Percentiles rank a stretch among this genome's conserved stretches.
phyloP scores from a whole-genome alignment of 1,140 invertebrate species.

The Xylocopa sonorina region DNA sequence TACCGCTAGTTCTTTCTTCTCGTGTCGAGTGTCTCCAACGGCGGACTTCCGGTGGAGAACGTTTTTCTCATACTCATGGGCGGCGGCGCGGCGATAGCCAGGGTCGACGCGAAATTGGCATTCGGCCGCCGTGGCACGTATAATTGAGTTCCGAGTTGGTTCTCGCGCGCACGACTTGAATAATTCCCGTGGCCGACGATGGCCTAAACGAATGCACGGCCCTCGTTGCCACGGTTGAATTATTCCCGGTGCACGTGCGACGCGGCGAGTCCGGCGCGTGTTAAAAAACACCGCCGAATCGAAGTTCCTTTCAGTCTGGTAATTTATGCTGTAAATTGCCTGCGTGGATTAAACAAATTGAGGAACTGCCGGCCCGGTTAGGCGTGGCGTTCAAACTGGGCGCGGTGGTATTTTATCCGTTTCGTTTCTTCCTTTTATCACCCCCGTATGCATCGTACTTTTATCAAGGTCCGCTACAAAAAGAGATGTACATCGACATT shows the following conservation, averaged over 20 bases:
- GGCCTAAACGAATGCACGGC: constrained; percentile 44
- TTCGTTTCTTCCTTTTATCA: too few species aligned
- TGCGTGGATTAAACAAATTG: too few species aligned
- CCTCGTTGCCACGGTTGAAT: constrained; percentile 38
- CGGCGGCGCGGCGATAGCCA: constrained; percentile 53
- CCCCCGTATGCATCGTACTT: too few species aligned
- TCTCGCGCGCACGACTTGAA: constrained; percentile 76
- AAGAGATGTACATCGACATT: neutral
- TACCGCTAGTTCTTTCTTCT: constrained; percentile 18
- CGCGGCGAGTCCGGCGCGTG: neutral
- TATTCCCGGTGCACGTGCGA: constrained; percentile 11
- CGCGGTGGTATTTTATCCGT: too few species aligned
- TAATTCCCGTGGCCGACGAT: constrained; percentile 72
- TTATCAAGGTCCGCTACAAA: neutral
- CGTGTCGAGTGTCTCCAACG: neutral
- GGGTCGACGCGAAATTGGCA: constrained; percentile 71
- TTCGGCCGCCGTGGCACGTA: constrained; percentile 72
- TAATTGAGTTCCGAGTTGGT: constrained; percentile 80
- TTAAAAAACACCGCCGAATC: neutral
- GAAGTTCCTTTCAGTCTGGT: too few species aligned
- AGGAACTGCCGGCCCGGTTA: too few species aligned
- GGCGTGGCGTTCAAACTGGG: too few species aligned
- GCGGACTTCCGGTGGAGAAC: constrained; percentile 17
- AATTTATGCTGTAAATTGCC: too few species aligned
- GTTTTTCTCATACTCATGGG: constrained; percentile 68